Evolutionary conservation across 1,140 invertebrate species (phyloP), one percentile per base, ranked within the genome.

Genomic region (Orius laevigatus): DNA sequence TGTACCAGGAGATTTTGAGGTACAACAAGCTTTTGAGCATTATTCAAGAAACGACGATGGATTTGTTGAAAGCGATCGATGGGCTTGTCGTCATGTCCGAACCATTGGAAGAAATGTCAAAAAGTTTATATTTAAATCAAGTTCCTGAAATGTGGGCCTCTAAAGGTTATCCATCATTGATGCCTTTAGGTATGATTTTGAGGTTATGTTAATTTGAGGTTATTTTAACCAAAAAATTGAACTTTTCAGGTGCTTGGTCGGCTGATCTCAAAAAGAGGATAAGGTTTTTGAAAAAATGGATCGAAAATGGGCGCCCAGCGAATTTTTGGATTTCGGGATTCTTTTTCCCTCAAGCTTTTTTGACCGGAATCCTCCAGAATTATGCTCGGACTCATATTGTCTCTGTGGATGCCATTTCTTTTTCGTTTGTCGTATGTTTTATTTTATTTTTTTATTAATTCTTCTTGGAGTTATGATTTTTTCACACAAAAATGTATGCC

Each of bases 291-390:
- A 66, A 71, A 34, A 61, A 69, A 14, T 88, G 84, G 84, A 70
- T 74, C 5, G 66, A 74, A 6, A 56, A 69, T 6, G 82, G 81
- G 15, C 78, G 80, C 50, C 81, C 84, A 1, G 56, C 67, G 9
- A 73, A 77, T 25, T 86, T 85, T 62, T 89, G 84, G 84, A 81
- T 89, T 44, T 84, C 82, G 0, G 84, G 82, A 1, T 84, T 89
- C 61, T 88, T 79, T 64, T 87, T 87, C 63, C 84, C 84, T 2
- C 83, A 88, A 66, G 82, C 81, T 1, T 85, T 89, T 64, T 67
- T 90, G 11, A 88, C 84, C 4, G 84, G 79, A 36, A 81, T 79
- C 2, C 63, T 85, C 38, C 85, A 88, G 66, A 87, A 88, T 66
- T 87, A 70, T 62, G 84, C 84, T 2, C 68, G 84, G 51, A 83